Conservation (phyloP, 2,113 vertebrate species). For the Odontophorus gujanensis region DNA sequence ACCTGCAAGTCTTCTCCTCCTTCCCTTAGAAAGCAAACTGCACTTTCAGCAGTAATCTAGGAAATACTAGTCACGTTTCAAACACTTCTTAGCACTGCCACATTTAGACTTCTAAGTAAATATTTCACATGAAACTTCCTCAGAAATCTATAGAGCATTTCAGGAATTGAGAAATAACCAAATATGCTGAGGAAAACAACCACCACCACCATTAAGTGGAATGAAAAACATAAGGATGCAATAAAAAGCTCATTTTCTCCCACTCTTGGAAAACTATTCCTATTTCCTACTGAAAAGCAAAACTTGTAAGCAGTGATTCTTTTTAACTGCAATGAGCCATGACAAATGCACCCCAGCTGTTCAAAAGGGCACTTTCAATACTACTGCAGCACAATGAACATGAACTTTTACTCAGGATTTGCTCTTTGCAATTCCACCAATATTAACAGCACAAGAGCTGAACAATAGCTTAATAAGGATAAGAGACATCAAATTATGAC, state of each 20-base stretch:
- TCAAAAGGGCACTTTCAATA: background rate
- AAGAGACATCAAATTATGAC: background rate
- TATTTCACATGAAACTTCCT: background rate
- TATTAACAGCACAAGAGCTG: background rate
- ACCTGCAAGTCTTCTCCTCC: background rate
- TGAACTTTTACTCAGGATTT: background rate
- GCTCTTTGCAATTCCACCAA: background rate
- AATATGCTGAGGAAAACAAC: background rate
- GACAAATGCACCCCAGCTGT: background rate
- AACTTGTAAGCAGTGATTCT: accelerated
- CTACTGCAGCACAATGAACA: background rate
- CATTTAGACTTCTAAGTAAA: background rate
- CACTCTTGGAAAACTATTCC: background rate
- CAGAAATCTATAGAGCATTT: background rate
- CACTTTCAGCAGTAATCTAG: background rate
- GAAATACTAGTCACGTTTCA: background rate
- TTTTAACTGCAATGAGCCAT: background rate
- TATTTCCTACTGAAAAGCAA: background rate
- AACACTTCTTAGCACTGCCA: background rate
- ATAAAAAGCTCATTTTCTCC: background rate
- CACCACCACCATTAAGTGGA: background rate
- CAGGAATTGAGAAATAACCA: background rate
- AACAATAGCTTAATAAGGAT: background rate
- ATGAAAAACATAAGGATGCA: background rate
- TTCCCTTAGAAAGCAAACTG: background rate